Percentiles rank a stretch among this genome's conserved stretches.
phyloP scores from a whole-genome alignment of 2,113 vertebrate species.

The Stigmatopora nigra region DNA sequence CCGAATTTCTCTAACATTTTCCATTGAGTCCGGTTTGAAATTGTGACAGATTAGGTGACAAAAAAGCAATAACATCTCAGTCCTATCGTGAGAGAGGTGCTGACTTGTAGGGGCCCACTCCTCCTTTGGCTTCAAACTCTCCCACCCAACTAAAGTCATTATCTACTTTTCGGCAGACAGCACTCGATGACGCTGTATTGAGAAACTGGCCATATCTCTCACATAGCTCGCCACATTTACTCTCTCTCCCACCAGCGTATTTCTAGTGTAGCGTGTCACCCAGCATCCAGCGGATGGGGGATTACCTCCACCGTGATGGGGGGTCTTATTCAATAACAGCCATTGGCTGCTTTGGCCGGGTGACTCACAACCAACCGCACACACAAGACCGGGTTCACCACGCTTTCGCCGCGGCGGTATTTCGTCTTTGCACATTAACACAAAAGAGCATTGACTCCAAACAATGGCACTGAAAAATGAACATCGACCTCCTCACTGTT shows the following conservation, averaged over 20 bases:
- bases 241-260: constrained; percentile 40
- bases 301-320: constrained; percentile 60
- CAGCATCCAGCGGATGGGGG: constrained; percentile 56
- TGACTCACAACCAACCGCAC: constrained; percentile 60
- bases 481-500: too few species aligned
- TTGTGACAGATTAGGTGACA: too few species aligned
- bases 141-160: constrained; percentile 24
- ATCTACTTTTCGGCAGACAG: constrained; percentile 49
- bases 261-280: constrained; percentile 64
- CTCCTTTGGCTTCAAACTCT: background rate
- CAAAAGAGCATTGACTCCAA: background rate
- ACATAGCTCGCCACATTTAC: constrained; percentile 1
- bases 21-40: too few species aligned
- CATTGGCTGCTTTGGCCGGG: constrained; percentile 19
- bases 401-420: constrained; percentile 39
- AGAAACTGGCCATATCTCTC: constrained; percentile 24
- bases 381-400: constrained; percentile 36
- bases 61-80: too few species aligned
- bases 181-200: constrained; percentile 53
- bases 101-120: constrained; percentile 7
- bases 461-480: too few species aligned
- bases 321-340: constrained; percentile 56
- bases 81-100: constrained; percentile 13
- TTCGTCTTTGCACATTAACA: constrained; percentile 7
- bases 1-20: too few species aligned